phyloP scores from a whole-genome alignment of 1,140 invertebrate genomes.

The Theocolax elegans region DNA sequence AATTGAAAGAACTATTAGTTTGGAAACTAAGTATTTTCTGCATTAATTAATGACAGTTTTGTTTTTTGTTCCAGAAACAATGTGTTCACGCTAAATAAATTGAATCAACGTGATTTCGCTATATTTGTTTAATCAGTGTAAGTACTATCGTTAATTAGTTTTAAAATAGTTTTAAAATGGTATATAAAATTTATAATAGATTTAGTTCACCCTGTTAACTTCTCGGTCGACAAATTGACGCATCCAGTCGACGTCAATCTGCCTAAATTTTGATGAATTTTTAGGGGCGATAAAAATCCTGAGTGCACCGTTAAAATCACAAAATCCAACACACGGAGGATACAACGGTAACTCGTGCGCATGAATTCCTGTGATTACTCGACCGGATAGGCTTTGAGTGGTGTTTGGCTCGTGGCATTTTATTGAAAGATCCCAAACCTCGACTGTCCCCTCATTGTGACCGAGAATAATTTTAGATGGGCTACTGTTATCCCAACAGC shows the following conservation, averaged over 20 bases:
- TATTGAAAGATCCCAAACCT: slow-evolving; percentile 71
- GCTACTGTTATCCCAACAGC: slow-evolving; percentile 66
- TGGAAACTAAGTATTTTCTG: too few species aligned
- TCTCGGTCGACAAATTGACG: slow-evolving; percentile 55
- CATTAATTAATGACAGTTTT: too few species aligned
- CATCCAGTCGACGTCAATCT: slow-evolving; percentile 52
- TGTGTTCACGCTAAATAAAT: too few species aligned
- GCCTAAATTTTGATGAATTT: slow-evolving; percentile 57
- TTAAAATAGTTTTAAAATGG: neutral
- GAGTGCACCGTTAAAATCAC: slow-evolving; percentile 72
- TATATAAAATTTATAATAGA: neutral
- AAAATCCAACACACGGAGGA: slow-evolving; percentile 56
- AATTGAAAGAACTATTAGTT: too few species aligned
- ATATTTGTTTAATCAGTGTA: too few species aligned
- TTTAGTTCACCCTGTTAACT: slow-evolving; percentile 48
- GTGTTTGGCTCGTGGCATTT: slow-evolving; percentile 59
- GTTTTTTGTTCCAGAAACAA: too few species aligned
- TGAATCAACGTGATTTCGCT: too few species aligned
- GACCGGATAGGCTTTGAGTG: slow-evolving; percentile 56
- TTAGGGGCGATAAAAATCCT: slow-evolving; percentile 70
- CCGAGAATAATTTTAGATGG: slow-evolving; percentile 67
- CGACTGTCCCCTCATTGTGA: slow-evolving; percentile 68
- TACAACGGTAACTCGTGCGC: slow-evolving; percentile 51
- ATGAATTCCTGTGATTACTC: slow-evolving; percentile 58
- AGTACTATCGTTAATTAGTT: neutral